Base-by-base conservation (phyloP, 2,797 vertebrate species). In the Phyllotis vaccarum region DNA sequence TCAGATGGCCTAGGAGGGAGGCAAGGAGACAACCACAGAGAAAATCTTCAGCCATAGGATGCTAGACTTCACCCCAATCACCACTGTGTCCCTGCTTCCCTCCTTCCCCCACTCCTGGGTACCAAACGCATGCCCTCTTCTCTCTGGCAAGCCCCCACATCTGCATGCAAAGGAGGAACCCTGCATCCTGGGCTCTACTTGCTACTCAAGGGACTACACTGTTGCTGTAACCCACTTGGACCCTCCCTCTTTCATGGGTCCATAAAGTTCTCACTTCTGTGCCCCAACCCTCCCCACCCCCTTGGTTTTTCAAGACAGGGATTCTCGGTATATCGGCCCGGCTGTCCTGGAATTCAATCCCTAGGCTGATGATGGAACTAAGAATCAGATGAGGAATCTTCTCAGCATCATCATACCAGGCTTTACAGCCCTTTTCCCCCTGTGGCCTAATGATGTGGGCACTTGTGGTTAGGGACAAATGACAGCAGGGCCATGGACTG, bases 1-100 rank as follows among this genome's bases (percentile, higher is more conserved):
- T 99, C 76, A 99, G 98, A 21, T 99, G 99, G 7, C 99, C 99
- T 99, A 56, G 6, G 29, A 80, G 40, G 19, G 40, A 54, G 54
- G 37, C 0, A 74, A 1, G 0, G 13, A 7, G 40, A 79, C 40
- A 81, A 31, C n/a, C 1, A 2, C 12, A 4, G 43, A 16, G 56
- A 29, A 31, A 46, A 24, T 31, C 82, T 58, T 66, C 13, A 34
- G 74, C 27, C 34, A 24, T 0, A 6, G 56, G 43, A 6, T 31
- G 34, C 68, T 52, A 13, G 12, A 34, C 8, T 68, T 80, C 46
- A 21, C 74, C 43, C 43, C 10, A 37, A 7, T 29, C 7, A 27
- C 34, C 81, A 64, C 62, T 29, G 37, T 40, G 3, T 11, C 46
- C 19, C 72, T 31, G n/a, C n/a, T 37, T 19, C 0, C 5, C 46